phyloP scores from a whole-genome alignment of 2,797 vertebrate genomes.

The Linurgus olivaceus region DNA sequence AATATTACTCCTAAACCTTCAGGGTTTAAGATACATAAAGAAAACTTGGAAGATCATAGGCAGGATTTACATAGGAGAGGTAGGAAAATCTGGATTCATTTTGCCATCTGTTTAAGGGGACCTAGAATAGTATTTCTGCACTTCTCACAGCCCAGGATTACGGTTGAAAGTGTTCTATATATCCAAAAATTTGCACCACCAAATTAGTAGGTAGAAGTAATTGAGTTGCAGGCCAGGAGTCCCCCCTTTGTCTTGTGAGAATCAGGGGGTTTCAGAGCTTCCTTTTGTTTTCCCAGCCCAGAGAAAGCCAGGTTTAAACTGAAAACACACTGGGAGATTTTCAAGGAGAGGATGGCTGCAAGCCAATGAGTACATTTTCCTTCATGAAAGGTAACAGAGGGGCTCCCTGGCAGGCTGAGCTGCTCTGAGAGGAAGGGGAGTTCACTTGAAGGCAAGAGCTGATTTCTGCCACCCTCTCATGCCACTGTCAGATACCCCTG shows the following conservation, averaged over 20 bases:
- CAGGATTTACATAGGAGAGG: background rate
- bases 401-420: rapidly evolving
- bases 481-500: rapidly evolving
- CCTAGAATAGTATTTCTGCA: background rate
- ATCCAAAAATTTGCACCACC: background rate
- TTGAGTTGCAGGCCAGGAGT: background rate
- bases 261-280: background rate
- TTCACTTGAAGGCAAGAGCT: background rate
- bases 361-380: background rate
- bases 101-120: background rate
- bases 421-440: background rate
- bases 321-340: background rate
- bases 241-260: background rate
- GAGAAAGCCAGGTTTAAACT: background rate
- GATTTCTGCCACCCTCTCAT: background rate
- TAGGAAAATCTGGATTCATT: background rate
- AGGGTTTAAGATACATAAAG: background rate
- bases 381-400: background rate
- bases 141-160: background rate
- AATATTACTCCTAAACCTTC: background rate
- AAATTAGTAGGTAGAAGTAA: background rate
- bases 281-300: background rate
- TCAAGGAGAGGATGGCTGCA: background rate
- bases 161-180: background rate
- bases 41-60: background rate